These are phyloP conservation scores for Hippasteria phrygiana DNA, from an alignment of 53 echinoderm and acorn worm species.

Conservation along the genomic window DNA sequence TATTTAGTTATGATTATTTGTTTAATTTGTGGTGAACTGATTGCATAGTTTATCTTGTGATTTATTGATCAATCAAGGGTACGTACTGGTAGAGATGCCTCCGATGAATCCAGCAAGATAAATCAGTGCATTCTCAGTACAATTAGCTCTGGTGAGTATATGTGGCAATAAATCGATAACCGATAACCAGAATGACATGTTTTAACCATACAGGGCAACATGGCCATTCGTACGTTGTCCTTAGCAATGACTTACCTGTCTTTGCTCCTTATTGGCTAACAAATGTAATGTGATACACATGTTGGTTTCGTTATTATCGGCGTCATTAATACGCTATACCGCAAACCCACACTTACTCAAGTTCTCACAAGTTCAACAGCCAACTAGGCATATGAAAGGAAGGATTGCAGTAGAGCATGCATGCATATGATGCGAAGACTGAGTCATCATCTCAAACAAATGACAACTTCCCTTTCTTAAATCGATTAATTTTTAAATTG, in stretches of 20 bases:
- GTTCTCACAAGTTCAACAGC: neutral
- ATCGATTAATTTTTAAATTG: neutral
- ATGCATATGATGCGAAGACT: neutral
- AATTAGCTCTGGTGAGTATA: constrained; percentile 54
- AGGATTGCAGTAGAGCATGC: neutral
- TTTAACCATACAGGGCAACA: no score
- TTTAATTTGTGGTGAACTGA: neutral
- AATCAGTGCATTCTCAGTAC: constrained; percentile 28
- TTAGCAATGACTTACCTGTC: no score
- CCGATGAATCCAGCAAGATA: constrained; percentile 33
- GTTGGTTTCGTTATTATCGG: neutral
- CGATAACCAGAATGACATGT: neutral
- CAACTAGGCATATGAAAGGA: constrained; percentile 11
- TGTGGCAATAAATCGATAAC: neutral
- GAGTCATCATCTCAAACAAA: neutral
- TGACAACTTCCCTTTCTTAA: neutral
- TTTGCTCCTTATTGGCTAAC: no score
- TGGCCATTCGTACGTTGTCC: no score
- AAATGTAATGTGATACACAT: no score
- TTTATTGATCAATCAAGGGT: constrained; percentile 48
- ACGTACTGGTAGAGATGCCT: neutral
- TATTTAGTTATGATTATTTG: neutral
- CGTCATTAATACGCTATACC: neutral
- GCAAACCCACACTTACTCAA: neutral
- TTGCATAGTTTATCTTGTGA: neutral